Evolutionary conservation across 2,888 invertebrate species (phyloP), one percentile per base, ranked within the genome.

Genomic region (Apoda limacodes): DNA sequence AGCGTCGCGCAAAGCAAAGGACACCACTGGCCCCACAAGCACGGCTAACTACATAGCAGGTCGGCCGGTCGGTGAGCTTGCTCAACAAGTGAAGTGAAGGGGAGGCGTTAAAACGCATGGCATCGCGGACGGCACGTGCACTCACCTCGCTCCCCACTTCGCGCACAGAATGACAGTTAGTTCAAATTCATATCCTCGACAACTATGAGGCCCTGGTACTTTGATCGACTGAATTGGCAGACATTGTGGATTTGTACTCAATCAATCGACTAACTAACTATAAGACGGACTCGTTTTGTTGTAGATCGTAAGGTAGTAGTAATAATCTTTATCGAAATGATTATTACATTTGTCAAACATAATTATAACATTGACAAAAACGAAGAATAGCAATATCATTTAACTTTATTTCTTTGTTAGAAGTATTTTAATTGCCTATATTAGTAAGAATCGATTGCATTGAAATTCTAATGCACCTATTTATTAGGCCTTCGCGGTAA

Each of bases 171-270:
- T 50, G 53, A 60, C 60, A 59, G 52, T 45, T 56, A 52, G 44
- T 43, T 6, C 17, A 6, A 17, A 17, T 7, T 17, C 17, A 47
- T 46, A 45, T 62, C 62, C 63, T 64, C 62, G 43, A 40, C 41
- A 37, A 42, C 46, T 51, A 53, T 75, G 65, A 52, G 48, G 37
- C 50, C 69, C 68, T 76, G 55, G 75, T 78, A 72, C 56, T 39
- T 39, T 45, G 48, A 45, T 54, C 59, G 60, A 70, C 62, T 47
- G 60, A 71, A 71, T 72, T 74, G 72, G 71, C 74, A 72, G 74
- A 74, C 74, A 71, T 70, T 66, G 63, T 69, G 63, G 62, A 64
- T 61, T 60, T 15, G 25, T 27, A 13, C n/a, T 32, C 25, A 22
- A 22, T 14, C 22, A 11, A 17, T 28, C 13, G 26, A 22, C 27